Base-by-base conservation (phyloP, 2,888 invertebrate genomes). In the Melieria omissa region DNA sequence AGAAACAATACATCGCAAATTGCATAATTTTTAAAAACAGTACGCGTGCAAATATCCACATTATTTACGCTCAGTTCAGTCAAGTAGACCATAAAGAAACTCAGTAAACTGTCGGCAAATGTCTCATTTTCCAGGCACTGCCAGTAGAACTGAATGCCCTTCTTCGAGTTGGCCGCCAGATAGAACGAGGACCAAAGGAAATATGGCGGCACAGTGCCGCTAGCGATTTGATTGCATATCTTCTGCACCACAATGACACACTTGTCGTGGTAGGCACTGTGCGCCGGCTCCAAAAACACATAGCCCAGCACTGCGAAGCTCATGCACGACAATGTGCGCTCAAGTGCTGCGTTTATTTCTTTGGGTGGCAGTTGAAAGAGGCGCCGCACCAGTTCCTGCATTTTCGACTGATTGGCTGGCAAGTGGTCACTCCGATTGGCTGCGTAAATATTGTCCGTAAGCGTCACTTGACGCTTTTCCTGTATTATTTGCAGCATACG, bases 221-320 rank as follows among this genome's bases (percentile, higher is more conserved):
- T 16, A 9, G 49, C 10, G 9, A 70, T 58, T 64, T 65, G 64
- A 5, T 49, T 42, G 16, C 70, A 70, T n/a, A 70, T 57, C 60
- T 70, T 70, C 57, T 70, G 10, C 14, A 58, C 70, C 16, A 70
- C 49, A 57, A 70, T 44, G 10, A 49, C 60, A 58, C 58, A 70
- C 52, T 70, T 70, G 12, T 46, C 58, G n/a, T 49, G 44, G 65
- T 57, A 55, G 42, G 58, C 12, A 10, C 52, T 70, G 10, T 16
- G 14, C 14, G 16, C 5, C 0, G 49, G 9, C 29, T 70, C 70
- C 10, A 70, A 65, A 64, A 70, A 70, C 44, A 70, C 65, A 16
- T 54, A 49, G 3, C 70, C 70, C 42, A 70, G 47, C 12, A 65
- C 4, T 4, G 60, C 57, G 49, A 70, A 70, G 44, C 57, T 57